These are phyloP conservation scores for Chymomyza amoena DNA, from an alignment of 2,888 invertebrate species.

Conservation along the genomic window DNA sequence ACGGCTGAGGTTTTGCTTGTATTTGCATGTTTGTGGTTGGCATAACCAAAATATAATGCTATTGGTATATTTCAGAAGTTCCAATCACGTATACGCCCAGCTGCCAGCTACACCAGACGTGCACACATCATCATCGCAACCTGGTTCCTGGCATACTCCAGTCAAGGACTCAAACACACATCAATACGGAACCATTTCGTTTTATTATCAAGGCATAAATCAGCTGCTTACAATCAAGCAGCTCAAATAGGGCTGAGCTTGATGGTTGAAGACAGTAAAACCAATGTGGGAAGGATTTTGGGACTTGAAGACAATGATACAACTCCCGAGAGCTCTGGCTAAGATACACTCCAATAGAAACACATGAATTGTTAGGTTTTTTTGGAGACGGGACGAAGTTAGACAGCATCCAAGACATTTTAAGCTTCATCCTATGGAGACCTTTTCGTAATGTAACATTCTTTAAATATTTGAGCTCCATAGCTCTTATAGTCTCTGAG, in stretches of 20 bases:
- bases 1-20: not conserved
- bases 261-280: not conserved
- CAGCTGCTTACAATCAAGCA: conserved; percentile 24
- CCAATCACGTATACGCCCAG: conserved; percentile 13
- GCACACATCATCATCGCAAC: not conserved
- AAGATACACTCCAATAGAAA: too few species aligned
- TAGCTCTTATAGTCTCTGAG: too few species aligned
- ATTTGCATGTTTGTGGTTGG: not conserved
- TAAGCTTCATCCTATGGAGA: too few species aligned
- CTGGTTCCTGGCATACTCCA: not conserved
- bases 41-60: not conserved
- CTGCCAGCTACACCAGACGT: not conserved
- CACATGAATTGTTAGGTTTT: too few species aligned
- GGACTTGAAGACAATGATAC: too few species aligned
- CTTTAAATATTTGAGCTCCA: too few species aligned
- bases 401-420: too few species aligned
- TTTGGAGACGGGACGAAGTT: too few species aligned
- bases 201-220: conserved; percentile 69
- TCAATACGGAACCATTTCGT: conserved; percentile 50
- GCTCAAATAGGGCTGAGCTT: not conserved
- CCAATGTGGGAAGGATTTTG: not conserved
- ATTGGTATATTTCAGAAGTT: not conserved
- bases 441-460: too few species aligned
- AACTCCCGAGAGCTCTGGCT: too few species aligned
- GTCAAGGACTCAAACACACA: conserved; percentile 1